Evolutionary conservation across 2,797 vertebrate genomes (phyloP).

Genomic region (Staurois parvus): DNA sequence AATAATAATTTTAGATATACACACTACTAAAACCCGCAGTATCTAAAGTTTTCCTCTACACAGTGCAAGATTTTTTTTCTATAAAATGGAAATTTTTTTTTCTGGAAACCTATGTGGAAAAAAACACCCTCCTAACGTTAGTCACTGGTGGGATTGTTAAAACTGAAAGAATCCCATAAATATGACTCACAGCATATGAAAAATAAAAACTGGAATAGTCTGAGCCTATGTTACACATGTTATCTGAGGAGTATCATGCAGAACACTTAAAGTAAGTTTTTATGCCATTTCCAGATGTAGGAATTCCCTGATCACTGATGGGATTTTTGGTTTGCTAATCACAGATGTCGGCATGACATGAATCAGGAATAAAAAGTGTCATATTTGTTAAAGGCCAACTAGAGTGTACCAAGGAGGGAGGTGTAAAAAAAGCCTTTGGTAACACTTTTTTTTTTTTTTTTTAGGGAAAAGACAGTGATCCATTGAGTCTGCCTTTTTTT

Average conservation of each 20-base stretch:
- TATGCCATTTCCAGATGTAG: too few relatives aligned
- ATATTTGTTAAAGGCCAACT: too few relatives aligned
- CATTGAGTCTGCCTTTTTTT: too few relatives aligned
- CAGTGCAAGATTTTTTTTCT: too few relatives aligned
- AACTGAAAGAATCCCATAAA: conserved; percentile 16
- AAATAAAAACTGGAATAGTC: background rate
- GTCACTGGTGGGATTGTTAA: background rate
- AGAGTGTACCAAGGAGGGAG: background rate
- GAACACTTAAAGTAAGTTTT: background rate
- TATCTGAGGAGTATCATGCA: background rate
- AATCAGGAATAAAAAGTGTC: background rate
- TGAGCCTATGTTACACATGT: background rate
- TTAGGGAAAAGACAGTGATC: too few relatives aligned
- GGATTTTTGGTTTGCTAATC: background rate
- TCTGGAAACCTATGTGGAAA: background rate
- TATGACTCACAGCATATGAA: background rate
- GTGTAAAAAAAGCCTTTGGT: too few relatives aligned
- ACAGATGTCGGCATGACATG: background rate
- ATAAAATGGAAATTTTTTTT: background rate
- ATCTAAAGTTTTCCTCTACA: too few relatives aligned
- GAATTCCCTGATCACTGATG: background rate
- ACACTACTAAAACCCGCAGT: too few relatives aligned
- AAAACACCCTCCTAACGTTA: background rate
- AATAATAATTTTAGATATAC: too few relatives aligned
- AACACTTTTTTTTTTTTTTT: too few relatives aligned